Base-by-base conservation (phyloP, 2,113 vertebrate genomes). In the Stictonetta naevosa region DNA sequence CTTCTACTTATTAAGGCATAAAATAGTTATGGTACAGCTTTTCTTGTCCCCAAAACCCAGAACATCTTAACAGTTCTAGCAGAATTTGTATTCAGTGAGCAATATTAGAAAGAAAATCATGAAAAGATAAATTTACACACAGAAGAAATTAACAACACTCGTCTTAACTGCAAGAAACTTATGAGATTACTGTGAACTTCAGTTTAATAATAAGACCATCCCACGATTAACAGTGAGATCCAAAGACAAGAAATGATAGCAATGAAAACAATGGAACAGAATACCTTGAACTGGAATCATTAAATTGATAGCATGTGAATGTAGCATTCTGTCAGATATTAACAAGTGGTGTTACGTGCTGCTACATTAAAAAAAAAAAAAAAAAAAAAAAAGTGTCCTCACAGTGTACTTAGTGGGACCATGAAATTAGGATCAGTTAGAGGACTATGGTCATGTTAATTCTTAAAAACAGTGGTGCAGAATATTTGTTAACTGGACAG, bases 401-500 rank as follows among this genome's bases (percentile, higher is more conserved):
- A 13, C 55, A 72, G 31, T 3, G 6, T 76, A 9, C 28, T 63
- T 21, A 58, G 21, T 10, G 13, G 40, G 7, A 18, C 36, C 42
- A 23, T 82, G 33, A 67, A 75, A 89, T 33, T 3, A 6, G 26
- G 28, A 66, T n/a, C 36, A 88, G 36, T 73, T 69, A 75, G 40
- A 94, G 62, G 46, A 88, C 40, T 82, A 67, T 11, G 64, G 82
- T 92, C 53, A 74, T 58, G 48, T 71, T 72, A 68, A 93, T 90
- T 91, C 34, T 56, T 86, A 55, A 73, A 83, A 67, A 80, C 31
- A 59, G 53, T 63, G 74, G 86, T 84, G 67, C 38, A 78, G 59
- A 33, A 34, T 88, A 74, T 88, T 91, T 96, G 67, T 53, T 96
- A 94, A 92, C 66, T 88, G 40, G 64, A 67, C 66, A 91, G 71